Evolutionary conservation across 1,140 invertebrate genomes (phyloP).

Genomic region (Eriocheir sinensis): DNA sequence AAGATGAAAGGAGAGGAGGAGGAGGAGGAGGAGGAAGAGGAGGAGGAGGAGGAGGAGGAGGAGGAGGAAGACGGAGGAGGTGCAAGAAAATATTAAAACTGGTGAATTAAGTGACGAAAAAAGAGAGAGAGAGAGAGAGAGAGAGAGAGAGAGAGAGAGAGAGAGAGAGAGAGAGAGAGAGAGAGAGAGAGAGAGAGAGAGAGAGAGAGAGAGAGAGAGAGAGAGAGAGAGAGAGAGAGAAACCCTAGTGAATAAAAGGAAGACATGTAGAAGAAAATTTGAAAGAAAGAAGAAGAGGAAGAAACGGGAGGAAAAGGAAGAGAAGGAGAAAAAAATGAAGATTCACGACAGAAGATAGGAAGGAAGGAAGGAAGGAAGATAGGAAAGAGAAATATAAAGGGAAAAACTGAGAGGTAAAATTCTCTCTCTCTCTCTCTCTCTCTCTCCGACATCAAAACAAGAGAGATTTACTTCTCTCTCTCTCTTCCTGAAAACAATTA

Average conservation of each 20-base stretch:
- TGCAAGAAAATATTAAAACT: not conserved
- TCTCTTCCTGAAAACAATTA: not conserved
- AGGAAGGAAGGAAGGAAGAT: not conserved
- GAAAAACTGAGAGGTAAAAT: not conserved
- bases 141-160: not conserved
- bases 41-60: not conserved
- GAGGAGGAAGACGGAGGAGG: not conserved
- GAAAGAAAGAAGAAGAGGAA: not conserved
- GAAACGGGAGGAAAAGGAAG: conserved; percentile 6
- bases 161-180: not conserved
- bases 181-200: not conserved
- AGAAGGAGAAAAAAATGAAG: not conserved
- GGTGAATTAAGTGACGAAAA: not conserved
- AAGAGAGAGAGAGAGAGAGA: not conserved
- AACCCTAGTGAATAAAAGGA: too few species aligned
- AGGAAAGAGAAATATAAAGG: not conserved
- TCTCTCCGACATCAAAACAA: not conserved
- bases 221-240: conserved; percentile 37
- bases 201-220: conserved; percentile 26
- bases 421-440: too few species aligned
- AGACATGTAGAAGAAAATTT: too few species aligned
- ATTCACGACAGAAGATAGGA: not conserved
- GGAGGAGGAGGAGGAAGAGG: not conserved
- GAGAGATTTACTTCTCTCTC: not conserved
- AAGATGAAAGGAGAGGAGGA: not conserved